Evolutionary conservation across 2,797 vertebrate genomes (phyloP), one percentile per base, ranked within the genome.

Genomic region (Brachyalestes nurse): DNA sequence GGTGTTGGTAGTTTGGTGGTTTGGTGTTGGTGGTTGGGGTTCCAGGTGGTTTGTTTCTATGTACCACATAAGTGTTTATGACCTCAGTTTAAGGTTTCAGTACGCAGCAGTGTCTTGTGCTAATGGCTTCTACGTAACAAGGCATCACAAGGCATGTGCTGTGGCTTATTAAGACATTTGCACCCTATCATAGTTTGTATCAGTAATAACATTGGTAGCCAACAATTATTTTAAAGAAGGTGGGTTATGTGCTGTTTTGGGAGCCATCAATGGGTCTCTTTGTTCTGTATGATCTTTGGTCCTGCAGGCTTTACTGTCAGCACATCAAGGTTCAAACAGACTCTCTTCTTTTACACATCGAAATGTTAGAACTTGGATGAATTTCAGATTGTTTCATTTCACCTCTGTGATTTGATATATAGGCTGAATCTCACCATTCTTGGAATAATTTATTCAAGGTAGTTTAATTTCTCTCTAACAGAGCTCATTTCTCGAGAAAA

Each of bases 221-320:
- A 62, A 80, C 72, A 69, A 61, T 70, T 60, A 66, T 72, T 55
- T 80, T 82, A 76, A 77, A 77, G 81, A 78, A 83, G 79, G 64
- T 77, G 78, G 81, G 77, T 64, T 86, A 67, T 85, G 75, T 77
- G 74, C 66, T 55, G 40, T 61, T 64, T 74, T 57, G 28, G 34
- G 55, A 75, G 16, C 55, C 55, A 55, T 74, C 71, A 78, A 86
- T 72, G 64, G 70, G 79, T n/a, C 57, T 60, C 71, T 78, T 61
- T 61, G 58, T 61, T 25, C 21, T 61, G 58, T 23, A 23, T 10
- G 21, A 23, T 25, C 58, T 61, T 25, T 61, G 21, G 21, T 65
- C 85, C 74, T 25, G 72, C n/a, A 75, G 79, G 86, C 61, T 47
- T 84, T 83, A 73, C 53, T 49, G 83, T 84, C 51, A 55, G 78